Conservation (phyloP, 2,888 invertebrate species). For the Drosophila leonis region DNA sequence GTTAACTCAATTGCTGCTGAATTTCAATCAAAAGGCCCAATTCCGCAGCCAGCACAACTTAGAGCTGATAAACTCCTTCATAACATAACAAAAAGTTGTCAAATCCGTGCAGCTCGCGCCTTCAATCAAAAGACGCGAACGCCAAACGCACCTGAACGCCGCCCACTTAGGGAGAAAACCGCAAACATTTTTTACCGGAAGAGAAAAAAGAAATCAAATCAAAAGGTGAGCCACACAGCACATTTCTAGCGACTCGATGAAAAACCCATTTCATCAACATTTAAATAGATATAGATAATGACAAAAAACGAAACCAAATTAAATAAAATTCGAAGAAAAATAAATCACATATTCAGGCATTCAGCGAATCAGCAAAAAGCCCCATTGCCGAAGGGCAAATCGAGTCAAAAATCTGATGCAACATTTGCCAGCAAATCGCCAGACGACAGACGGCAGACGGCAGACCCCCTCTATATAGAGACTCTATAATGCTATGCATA, state of each 20-base stretch:
- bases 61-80: slow-evolving; percentile 84
- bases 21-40: slow-evolving; percentile 83
- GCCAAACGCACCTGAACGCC: slow-evolving; percentile 46
- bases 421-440: slow-evolving; percentile 64
- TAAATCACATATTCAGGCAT: slow-evolving; percentile 18
- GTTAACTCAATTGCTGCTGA: slow-evolving; percentile 82
- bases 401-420: slow-evolving; percentile 74
- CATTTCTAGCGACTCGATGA: neutral
- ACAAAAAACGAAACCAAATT: slow-evolving; percentile 3
- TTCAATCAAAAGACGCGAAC: slow-evolving; percentile 42
- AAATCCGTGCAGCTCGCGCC: slow-evolving; percentile 29
- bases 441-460: slow-evolving; percentile 19
- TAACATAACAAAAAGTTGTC: slow-evolving; percentile 84
- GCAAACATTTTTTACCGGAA: slow-evolving; percentile 83
- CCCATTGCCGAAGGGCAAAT: slow-evolving; percentile 60
- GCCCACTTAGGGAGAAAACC: slow-evolving; percentile 68
- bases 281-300: too few species aligned
- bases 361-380: slow-evolving; percentile 29
- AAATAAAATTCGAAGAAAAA: slow-evolving; percentile 8
- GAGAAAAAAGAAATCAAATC: slow-evolving; percentile 83
- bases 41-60: slow-evolving; percentile 80
- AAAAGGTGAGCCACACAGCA: slow-evolving; percentile 64
- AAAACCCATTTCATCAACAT: neutral
- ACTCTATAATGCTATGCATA: slow-evolving; percentile 34
- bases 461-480: slow-evolving; percentile 2